Base-by-base conservation (phyloP, 2,888 invertebrate genomes). In the Emmelina monodactyla region DNA sequence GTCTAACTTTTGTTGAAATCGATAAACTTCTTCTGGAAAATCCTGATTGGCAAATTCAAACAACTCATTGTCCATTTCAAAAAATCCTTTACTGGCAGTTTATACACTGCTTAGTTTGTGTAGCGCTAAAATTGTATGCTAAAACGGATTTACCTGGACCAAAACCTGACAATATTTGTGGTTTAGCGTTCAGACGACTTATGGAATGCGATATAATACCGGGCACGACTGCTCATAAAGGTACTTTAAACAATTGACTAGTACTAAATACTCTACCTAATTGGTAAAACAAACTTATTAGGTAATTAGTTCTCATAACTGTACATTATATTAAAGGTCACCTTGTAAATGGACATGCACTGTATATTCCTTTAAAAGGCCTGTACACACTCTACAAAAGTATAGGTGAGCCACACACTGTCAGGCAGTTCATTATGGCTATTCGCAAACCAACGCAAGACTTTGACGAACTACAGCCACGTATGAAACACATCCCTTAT, bases 71-170 rank as follows among this genome's bases (percentile, higher is more conserved):
- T 47, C 86, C 86, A 0, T 85, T 85, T 48, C 85, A 85, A 46
- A 76, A 70, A 45, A 75, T 86, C 47, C 82, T 83, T 53, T 83
- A 82, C 49, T 86, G 85, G 83, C 86, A 86, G 54, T 85, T 84
- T 55, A 37, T 84, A 22, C 83, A 84, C 39, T 76, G 81, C 22
- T 45, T 86, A 9, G 62, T 86, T 39, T 68, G 81, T 25, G 63
- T 82, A 15, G 72, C 83, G 2, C 76, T 67, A 54, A 64, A 60
- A 44, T 45, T 83, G 13, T 83, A 82, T 46, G 61, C 70, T 1
- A 67, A 67, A 46, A 59, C 49, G 37, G 45, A 56, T 29, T 43
- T 75, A 19, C 63, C 68, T 4, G 60, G 57, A 2, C 51, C 51
- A 9, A 67, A 63, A 40, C 67, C 65, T 2, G 71, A 76, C 42